These are phyloP conservation scores for Doryteuthis pealeii DNA, from an alignment of 1,140 invertebrate genomes.

Conservation along the genomic window DNA sequence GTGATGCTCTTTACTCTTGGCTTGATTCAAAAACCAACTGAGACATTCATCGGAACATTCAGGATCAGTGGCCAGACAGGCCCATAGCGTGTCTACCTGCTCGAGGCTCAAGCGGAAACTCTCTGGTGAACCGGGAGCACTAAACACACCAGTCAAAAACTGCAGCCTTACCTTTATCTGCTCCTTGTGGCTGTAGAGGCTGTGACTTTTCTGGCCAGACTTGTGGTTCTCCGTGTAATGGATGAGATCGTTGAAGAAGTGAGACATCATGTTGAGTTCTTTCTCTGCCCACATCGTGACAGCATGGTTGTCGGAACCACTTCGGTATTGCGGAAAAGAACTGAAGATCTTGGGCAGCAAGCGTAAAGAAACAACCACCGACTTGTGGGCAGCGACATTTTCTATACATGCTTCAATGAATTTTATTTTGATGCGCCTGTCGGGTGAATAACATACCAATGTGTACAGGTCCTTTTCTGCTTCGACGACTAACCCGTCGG, in stretches of 20 bases:
- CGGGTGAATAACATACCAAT: constrained; percentile 82
- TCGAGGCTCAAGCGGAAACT: constrained; percentile 82
- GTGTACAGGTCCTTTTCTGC: constrained; percentile 89
- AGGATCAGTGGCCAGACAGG: constrained; percentile 79
- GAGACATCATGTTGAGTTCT: constrained; percentile 85
- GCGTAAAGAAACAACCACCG: constrained; percentile 79
- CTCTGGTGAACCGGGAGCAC: constrained; percentile 84
- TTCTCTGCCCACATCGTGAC: constrained; percentile 78
- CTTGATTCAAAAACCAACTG: constrained; percentile 86
- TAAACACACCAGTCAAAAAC: constrained; percentile 90
- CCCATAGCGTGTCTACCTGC: constrained; percentile 88
- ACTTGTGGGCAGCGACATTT: constrained; percentile 83
- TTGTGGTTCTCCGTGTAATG: constrained; percentile 58
- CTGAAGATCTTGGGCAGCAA: constrained; percentile 86
- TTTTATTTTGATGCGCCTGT: constrained; percentile 84
- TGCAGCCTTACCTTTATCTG: constrained; percentile 87
- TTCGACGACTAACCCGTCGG: constrained; percentile 84
- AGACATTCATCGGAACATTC: constrained; percentile 87
- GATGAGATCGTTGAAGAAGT: constrained; percentile 82
- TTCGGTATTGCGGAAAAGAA: constrained; percentile 84
- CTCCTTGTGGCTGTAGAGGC: constrained; percentile 86
- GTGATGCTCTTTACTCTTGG: constrained; percentile 73
- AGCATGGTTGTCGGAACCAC: constrained; percentile 58
- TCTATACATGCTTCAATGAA: constrained; percentile 93
- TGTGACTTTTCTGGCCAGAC: constrained; percentile 86